Percentiles rank a stretch among this genome's conserved stretches.
These are phyloP conservation scores for Mus pahari DNA, from an alignment of 2,113 vertebrate genomes.

Conservation along the genomic window DNA sequence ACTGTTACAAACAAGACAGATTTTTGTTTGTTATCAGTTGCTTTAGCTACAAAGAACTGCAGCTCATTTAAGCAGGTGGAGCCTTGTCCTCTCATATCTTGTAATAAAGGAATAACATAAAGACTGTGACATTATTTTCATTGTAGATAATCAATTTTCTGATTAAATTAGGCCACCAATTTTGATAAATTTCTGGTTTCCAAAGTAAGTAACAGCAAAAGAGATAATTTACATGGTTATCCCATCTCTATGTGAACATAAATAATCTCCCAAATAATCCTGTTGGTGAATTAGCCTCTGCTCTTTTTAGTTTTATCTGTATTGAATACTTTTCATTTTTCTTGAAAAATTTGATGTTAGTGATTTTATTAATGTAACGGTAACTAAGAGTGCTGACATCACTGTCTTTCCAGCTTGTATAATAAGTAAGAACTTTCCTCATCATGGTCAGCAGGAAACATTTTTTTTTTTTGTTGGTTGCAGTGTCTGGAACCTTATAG, in stretches of 20 bases:
- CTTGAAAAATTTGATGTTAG: not conserved
- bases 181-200: constrained; percentile 64
- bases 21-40: constrained; percentile 58
- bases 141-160: constrained; percentile 56
- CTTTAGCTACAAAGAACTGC: constrained; percentile 51
- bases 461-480: not conserved
- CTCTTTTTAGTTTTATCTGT: not conserved
- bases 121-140: constrained; percentile 53
- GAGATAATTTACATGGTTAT: constrained; percentile 11
- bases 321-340: not conserved
- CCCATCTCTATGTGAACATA: constrained; percentile 44
- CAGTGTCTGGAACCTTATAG: not conserved
- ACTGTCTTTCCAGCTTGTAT: not conserved
- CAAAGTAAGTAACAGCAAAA: constrained; percentile 57
- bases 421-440: not conserved
- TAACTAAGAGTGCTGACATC: not conserved
- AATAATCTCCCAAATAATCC: constrained; percentile 33
- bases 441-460: not conserved
- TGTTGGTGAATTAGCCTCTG: not conserved
- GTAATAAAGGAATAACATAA: constrained; percentile 62
- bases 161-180: constrained; percentile 60
- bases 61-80: constrained; percentile 10
- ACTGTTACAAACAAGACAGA: constrained; percentile 58
- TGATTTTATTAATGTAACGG: not conserved
- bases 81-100: not conserved